A percentile compares a stretch with the other conserved stretches of the same genome.
Evolutionary conservation across 2,113 vertebrate species (phyloP).

Genomic region (Centropus unirufus): DNA sequence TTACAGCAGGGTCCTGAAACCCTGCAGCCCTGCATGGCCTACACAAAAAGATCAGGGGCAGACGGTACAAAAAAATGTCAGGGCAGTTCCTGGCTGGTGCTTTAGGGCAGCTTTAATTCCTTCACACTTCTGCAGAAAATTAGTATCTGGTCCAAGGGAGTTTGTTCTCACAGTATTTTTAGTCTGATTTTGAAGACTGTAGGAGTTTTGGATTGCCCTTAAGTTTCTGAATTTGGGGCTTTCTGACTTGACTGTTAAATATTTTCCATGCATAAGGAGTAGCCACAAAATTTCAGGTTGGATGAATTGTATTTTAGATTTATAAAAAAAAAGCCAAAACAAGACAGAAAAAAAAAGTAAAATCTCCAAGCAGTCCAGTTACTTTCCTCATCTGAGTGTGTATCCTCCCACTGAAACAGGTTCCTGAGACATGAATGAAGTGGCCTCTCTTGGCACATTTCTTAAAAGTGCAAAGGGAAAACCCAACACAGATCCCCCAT

Average conservation of each 20-base stretch:
- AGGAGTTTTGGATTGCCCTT: conserved; percentile 38
- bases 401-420: neutral
- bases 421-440: neutral
- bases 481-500: neutral
- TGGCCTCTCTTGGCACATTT: neutral
- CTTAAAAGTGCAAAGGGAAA: neutral
- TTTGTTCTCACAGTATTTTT: neutral
- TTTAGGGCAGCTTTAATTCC: conserved; percentile 36
- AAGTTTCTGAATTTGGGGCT: conserved; percentile 5
- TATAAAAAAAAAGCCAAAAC: neutral
- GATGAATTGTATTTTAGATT: conserved; percentile 17
- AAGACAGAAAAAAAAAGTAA: neutral
- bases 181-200: conserved; percentile 40
- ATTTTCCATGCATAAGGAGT: conserved; percentile 41
- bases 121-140: conserved; percentile 16
- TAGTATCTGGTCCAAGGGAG: neutral
- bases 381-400: neutral
- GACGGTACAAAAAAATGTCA: conserved; percentile 15
- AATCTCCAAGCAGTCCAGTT: neutral
- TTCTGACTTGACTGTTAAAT: conserved; percentile 37
- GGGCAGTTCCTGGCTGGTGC: neutral
- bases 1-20: neutral
- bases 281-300: conserved; percentile 29
- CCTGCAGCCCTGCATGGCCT: conserved; percentile 3
- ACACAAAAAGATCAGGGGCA: neutral